Evolutionary conservation across 2,113 vertebrate species (phyloP), one percentile per base, ranked within the genome.

Genomic region (Oceanodroma tethys): DNA sequence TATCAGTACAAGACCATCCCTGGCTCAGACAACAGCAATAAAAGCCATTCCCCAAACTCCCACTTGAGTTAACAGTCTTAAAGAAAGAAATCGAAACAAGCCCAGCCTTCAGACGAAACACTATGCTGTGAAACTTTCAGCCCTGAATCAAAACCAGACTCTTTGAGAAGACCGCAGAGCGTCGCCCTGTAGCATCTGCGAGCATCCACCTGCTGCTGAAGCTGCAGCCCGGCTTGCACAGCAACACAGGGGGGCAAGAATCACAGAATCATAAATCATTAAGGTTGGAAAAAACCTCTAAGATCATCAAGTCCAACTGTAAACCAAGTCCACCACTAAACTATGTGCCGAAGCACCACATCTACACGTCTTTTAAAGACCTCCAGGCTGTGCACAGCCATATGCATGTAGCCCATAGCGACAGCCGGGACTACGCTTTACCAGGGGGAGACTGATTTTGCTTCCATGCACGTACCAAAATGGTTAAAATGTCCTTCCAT

Each of bases 161-260:
- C 32, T 66, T 42, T 25, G 19, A 26, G 14, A 75, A 66, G 18
- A 19, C 7, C 5, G 4, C 53, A 52, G 40, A 48, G 29, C 47
- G 56, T 56, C 3, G 1, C 15, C 13, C 38, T 47, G 47, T 16
- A 63, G 38, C 7, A 6, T 3, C 12, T 8, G 12, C 0, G 1
- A 90, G 58, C 29, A 43, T 13, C 11, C 17, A 50, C 10, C 34
- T 56, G 47, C 15, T 56, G 50, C 47, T 71, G 43, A 80, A 86
- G 63, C 27, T 75, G 34, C 55, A 71, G 11, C 53, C 23, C 2
- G 2, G 30, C n/a, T 56, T 19, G 22, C 58, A 59, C 15, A 58
- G 63, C 2, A 4, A 22, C 21, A 26, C 17, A 67, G 47, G 2
- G 21, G 30, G 17, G 2, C 13, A 52, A 90, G 48, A 81, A 67